A percentile compares a stretch with the other conserved stretches of the same genome.
Conservation (phyloP, 2,888 invertebrate species). For the Apoderus coryli region DNA sequence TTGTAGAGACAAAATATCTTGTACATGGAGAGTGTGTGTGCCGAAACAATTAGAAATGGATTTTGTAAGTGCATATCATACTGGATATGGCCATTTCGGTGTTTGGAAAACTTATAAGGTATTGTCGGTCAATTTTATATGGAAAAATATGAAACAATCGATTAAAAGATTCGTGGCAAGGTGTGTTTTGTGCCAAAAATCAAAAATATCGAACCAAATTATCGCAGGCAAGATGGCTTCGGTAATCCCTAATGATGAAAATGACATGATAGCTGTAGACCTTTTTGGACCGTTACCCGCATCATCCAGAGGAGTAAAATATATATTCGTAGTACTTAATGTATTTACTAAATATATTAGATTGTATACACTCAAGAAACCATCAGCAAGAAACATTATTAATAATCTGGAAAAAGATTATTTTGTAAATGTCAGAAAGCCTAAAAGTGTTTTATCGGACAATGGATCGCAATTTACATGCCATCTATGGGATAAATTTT, state of each 20-base stretch:
- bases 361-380: slow-evolving; percentile 12
- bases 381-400: neutral
- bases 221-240: slow-evolving; percentile 4
- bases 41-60: too few species aligned
- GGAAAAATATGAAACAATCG: slow-evolving; percentile 4
- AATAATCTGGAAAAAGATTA: slow-evolving; percentile 10
- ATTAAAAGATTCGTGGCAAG: slow-evolving; percentile 5
- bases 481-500: slow-evolving; percentile 10
- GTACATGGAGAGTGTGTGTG: too few species aligned
- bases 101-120: slow-evolving; percentile 8
- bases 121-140: slow-evolving; percentile 3
- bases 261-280: slow-evolving; percentile 15
- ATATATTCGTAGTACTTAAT: slow-evolving; percentile 17
- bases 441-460: slow-evolving; percentile 10
- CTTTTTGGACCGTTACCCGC: slow-evolving; percentile 16
- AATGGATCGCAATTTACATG: slow-evolving; percentile 18
- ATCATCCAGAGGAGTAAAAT: slow-evolving; percentile 10
- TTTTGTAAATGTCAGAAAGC: slow-evolving; percentile 9
- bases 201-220: slow-evolving; percentile 7
- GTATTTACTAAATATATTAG: slow-evolving; percentile 17
- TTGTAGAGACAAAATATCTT: too few species aligned
- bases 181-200: slow-evolving; percentile 15
- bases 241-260: slow-evolving; percentile 4
- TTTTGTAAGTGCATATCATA: too few species aligned
- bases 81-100: slow-evolving; percentile 12